Conservation (phyloP, 2,888 invertebrate genomes). For the Eristalis arbustorum region DNA sequence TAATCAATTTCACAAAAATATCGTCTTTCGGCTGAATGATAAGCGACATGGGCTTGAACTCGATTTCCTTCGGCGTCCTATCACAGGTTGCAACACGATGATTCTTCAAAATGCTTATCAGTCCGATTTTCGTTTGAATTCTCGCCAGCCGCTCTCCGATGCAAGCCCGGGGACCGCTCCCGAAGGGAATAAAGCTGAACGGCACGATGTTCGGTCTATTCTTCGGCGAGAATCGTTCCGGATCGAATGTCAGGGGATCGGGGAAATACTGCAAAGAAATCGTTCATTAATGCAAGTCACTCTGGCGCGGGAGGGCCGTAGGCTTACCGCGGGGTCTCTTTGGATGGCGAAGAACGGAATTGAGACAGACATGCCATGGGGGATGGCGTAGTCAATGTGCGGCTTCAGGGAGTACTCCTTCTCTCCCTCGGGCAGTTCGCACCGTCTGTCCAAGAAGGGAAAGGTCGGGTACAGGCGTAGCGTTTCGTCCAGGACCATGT, state of each 20-base stretch:
- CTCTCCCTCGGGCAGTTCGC: constrained; percentile 71
- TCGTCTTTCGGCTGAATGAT: constrained; percentile 54
- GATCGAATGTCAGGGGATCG: constrained; percentile 75
- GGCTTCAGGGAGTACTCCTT: constrained; percentile 75
- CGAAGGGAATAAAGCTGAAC: constrained; percentile 77
- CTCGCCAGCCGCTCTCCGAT: constrained; percentile 78
- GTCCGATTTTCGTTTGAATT: constrained; percentile 76
- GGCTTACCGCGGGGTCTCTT: constrained; percentile 76
- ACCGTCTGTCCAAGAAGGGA: constrained; percentile 78
- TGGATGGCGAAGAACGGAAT: constrained; percentile 78
- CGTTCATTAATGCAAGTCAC: background rate
- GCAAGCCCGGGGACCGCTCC: constrained; percentile 77
- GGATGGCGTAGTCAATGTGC: constrained; percentile 74
- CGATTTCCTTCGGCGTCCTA: constrained; percentile 73
- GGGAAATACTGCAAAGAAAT: constrained; percentile 75
- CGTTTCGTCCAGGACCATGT: constrained; percentile 76
- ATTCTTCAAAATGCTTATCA: constrained; percentile 75
- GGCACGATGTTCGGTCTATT: constrained; percentile 72
- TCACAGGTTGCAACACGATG: constrained; percentile 73
- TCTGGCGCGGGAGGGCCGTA: background rate
- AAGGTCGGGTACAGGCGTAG: constrained; percentile 79
- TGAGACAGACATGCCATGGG: constrained; percentile 77
- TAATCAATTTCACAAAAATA: background rate
- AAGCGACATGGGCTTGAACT: constrained; percentile 76
- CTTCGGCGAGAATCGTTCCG: constrained; percentile 75